These are phyloP conservation scores for Bubo blakistoni DNA, from an alignment of 2,113 vertebrate genomes.

Conservation along the genomic window DNA sequence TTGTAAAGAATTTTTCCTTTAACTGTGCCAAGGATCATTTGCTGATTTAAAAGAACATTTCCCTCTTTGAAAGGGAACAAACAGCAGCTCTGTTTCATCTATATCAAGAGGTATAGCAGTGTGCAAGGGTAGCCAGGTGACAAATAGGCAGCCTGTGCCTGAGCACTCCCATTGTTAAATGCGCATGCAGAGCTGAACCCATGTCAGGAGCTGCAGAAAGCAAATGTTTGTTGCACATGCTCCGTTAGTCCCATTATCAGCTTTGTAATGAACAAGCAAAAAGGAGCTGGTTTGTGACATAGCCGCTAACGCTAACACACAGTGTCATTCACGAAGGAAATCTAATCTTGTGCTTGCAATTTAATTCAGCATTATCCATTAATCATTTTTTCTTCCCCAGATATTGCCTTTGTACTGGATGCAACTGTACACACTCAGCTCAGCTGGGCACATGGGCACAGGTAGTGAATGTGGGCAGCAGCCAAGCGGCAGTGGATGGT, in stretches of 20 bases:
- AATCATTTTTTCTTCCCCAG: neutral
- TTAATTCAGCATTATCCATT: neutral
- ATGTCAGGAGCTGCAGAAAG: neutral
- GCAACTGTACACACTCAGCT: accelerated
- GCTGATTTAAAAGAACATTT: constrained; percentile 1
- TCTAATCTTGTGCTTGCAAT: neutral
- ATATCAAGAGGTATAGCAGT: neutral
- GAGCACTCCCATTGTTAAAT: neutral
- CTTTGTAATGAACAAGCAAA: neutral
- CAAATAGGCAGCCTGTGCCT: neutral
- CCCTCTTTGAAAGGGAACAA: neutral
- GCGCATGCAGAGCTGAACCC: accelerated
- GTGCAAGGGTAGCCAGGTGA: constrained; percentile 24
- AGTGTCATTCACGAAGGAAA: neutral
- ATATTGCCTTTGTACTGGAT: neutral
- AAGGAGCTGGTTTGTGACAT: constrained; percentile 25
- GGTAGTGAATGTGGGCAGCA: accelerated
- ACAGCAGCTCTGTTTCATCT: neutral
- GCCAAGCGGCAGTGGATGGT: neutral
- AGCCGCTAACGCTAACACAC: neutral
- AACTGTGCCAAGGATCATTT: neutral
- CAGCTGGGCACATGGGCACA: neutral
- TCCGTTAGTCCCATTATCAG: neutral
- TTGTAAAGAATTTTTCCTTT: neutral
- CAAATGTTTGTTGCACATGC: neutral